Evolutionary conservation across 2,888 invertebrate genomes (phyloP), one percentile per base, ranked within the genome.

Genomic region (Alviniconcha strummeri): DNA sequence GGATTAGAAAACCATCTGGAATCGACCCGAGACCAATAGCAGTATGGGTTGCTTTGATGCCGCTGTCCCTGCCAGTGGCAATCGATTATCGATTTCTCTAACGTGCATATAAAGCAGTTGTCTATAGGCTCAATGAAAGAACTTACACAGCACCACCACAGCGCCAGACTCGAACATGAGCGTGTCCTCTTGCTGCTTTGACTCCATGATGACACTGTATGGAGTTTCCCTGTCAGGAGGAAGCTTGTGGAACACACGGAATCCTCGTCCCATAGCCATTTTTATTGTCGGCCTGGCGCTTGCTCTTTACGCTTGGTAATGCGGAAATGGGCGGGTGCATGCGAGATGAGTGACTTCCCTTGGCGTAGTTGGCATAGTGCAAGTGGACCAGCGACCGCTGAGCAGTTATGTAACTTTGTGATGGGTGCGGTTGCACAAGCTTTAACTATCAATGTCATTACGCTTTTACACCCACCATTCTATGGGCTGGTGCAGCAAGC

Each of bases 211-310:
- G 86, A 98, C 96, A 93, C 98, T 98, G 93, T 98, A 98, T 15
- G 98, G 97, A 19, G 87, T 88, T 52, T 87, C 87, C 67, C 77
- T 77, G 75, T 88, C 88, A 69, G 97, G 96, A 89, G 96, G 96
- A 86, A 96, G 96, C 94, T 98, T 98, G 94, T 98, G 97, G 91
- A 97, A 96, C 89, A 98, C 96, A 90, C 97, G 96, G 94, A 97
- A 98, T 88, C 97, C 96, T 95, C 98, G 98, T 91, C 97, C 97
- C 96, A 98, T 97, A 92, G 98, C 97, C 98, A 98, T 98, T 77
- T 77, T 77, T 5, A 4, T 13, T 15, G 17, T 6, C 15, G 0
- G 8, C 4, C 15, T 5, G 57, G 60, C 7, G 19, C 8, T 15
- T 8, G 36, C 60, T 15, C 67, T n/a, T 19, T n/a, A 57, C 19